Evolutionary conservation across 2,113 vertebrate species (phyloP).

Genomic region (Gracilinanus agilis): DNA sequence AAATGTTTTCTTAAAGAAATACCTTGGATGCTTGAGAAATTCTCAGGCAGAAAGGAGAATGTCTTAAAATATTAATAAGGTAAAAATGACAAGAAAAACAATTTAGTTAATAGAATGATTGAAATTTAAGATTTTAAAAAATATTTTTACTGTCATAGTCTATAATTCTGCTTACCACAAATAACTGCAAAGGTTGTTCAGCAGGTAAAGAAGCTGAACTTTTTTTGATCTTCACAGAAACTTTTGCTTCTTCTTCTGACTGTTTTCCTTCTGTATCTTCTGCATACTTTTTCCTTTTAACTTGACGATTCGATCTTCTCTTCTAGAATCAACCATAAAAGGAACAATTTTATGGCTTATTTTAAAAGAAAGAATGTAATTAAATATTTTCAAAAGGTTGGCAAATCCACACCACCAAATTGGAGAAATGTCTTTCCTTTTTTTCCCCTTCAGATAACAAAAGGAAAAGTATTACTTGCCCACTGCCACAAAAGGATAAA

Average conservation of each 20-base stretch:
- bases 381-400: conserved; percentile 29
- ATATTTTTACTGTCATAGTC: conserved; percentile 10
- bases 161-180: conserved; percentile 90
- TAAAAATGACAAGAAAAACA: background rate
- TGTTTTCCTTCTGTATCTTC: conserved; percentile 95
- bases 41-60: background rate
- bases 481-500: conserved; percentile 15
- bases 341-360: conserved; percentile 46
- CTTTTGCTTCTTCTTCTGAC: conserved; percentile 95
- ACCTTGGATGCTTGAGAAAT: background rate
- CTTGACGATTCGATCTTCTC: conserved; percentile 97
- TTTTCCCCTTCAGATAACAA: conserved; percentile 40
- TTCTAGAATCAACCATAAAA: conserved; percentile 87
- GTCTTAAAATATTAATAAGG: background rate
- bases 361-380: conserved; percentile 41
- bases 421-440: conserved; percentile 38
- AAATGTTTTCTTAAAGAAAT: conserved; percentile 25
- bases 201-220: conserved; percentile 84
- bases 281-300: conserved; percentile 97
- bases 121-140: conserved; percentile 28
- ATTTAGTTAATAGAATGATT: background rate
- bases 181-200: conserved; percentile 93
- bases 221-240: conserved; percentile 93
- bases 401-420: conserved; percentile 35
- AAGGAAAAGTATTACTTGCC: conserved; percentile 36